A percentile compares a stretch with the other conserved stretches of the same genome.
phyloP scores from a whole-genome alignment of 2,888 invertebrate genomes.

The Pegoplata infirma region DNA sequence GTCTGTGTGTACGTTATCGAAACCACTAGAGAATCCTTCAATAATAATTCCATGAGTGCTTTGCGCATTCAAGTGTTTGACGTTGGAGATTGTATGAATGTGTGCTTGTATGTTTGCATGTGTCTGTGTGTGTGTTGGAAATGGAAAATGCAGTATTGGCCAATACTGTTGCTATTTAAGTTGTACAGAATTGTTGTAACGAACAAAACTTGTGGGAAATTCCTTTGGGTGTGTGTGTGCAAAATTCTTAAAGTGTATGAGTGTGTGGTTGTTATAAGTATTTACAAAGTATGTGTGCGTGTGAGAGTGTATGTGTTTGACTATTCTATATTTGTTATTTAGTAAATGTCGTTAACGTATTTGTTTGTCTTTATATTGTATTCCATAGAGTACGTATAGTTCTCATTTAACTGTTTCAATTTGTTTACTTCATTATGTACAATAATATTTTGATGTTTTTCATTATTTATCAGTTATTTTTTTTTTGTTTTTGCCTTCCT shows the following conservation, averaged over 20 bases:
- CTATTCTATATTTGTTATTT: background rate
- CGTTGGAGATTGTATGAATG: too few species aligned
- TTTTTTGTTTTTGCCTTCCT: background rate
- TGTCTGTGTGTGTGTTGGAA: too few species aligned
- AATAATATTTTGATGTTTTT: too few species aligned
- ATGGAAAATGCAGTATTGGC: background rate
- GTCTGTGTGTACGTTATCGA: constrained; percentile 4
- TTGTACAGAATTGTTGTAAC: background rate
- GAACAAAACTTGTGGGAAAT: background rate
- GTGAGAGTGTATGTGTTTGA: background rate
- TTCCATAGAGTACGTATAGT: constrained; percentile 1
- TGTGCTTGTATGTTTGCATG: too few species aligned
- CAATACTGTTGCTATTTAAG: background rate
- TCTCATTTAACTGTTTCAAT: constrained; percentile 5
- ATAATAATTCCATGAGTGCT: constrained; percentile 36
- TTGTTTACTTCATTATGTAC: constrained; percentile 15
- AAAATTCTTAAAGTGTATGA: background rate
- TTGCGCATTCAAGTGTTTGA: constrained; percentile 14
- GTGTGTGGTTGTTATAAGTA: background rate
- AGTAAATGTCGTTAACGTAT: background rate
- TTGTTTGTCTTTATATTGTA: constrained; percentile 1
- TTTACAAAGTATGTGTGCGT: background rate
- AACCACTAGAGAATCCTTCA: constrained; percentile 38
- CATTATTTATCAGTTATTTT: background rate
- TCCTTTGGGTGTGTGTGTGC: constrained; percentile 7